Evolutionary conservation across 2,888 invertebrate species (phyloP), one percentile per base, ranked within the genome.

Genomic region (Argynnis bischoffii): DNA sequence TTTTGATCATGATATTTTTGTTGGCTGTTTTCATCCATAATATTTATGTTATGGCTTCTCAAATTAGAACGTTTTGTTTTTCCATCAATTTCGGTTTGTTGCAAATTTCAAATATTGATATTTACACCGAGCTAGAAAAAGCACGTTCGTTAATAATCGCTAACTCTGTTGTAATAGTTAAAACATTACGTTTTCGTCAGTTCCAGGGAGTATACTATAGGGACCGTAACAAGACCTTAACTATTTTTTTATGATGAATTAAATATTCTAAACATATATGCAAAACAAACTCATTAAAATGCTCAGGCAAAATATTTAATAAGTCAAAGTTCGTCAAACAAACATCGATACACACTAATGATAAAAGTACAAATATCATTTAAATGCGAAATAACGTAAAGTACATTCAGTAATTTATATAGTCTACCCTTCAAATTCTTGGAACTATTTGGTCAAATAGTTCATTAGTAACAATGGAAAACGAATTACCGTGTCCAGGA

Each of bases 1-100:
- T 66, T 65, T 64, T 18, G 18, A 48, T 59, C 60, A 46, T 63
- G 65, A 56, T 69, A 63, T 67, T 69, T 69, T 67, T 55, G 53
- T 67, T 59, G 63, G 64, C 56, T 63, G 59, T 64, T 67, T 71
- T 66, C 60, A 56, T 31, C 56, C 18, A 61, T 64, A 69, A 64
- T 69, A 63, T 69, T 72, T 69, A 67, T 67, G 41, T 53, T 69
- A 72, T 61, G 60, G 65, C 51, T 55, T 54, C 70, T 66, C 26
- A 69, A 74, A 66, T 65, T 69, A 68, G 55, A 68, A 72, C 66
- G 46, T 65, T 63, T 67, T 70, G 70, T 68, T 65, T 41, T 72
- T 67, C 69, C 55, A 67, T 65, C 69, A 64, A 47, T 50, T 41
- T 64, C 13, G 56, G 16, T 69, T 66, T 66, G 57, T 66, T 63